Evolutionary conservation across 1,140 invertebrate genomes (phyloP), one percentile per base, ranked within the genome.

Genomic region (Drosophila kepulauana): DNA sequence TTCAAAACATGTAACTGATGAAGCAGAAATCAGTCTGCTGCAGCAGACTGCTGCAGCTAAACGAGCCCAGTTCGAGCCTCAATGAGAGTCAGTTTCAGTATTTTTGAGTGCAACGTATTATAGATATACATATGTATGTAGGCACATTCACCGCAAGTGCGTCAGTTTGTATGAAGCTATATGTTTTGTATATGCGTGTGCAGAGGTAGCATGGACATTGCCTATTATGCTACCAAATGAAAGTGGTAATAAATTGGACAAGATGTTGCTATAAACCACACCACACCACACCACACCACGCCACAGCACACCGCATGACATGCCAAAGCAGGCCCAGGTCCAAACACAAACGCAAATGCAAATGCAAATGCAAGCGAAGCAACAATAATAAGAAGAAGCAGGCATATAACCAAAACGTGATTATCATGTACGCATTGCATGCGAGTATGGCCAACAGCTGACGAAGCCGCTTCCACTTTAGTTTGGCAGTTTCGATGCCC

Each of bases 211-310:
- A 38, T 51, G 46, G 48, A 52, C 84, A 80, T 89, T 84, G 81
- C 84, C 77, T 82, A 86, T 91, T 91, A 89, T 82, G 84, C 80
- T 89, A 86, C 85, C 89, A 89, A 89, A 89, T 89, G 82, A 91
- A 91, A 90, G 85, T 91, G 90, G 91, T 91, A 91, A 91, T 91
- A 91, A 91, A 91, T 91, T 91, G 85, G 81, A 91, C 90, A 91
- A 91, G 90, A 91, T 91, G 89, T 87, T 91, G 79, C 90, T 74
- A 81, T 79, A 90, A 91, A 87, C 90, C 90, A 90, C 81, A 90
- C 86, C 75, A 89, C 80, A 20, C 20, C 20, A 20, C 20, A 20
- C 20, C 20, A 25, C 20, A 0, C 3, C 20, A 25, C 20, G 2
- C 15, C 15, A 16, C 15, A 16, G 20, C 20, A 20, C 20, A 25